Percentiles rank a stretch among this genome's conserved stretches.
phyloP scores from a whole-genome alignment of 2,113 vertebrate genomes.

The Chlorodrepanis virens region DNA sequence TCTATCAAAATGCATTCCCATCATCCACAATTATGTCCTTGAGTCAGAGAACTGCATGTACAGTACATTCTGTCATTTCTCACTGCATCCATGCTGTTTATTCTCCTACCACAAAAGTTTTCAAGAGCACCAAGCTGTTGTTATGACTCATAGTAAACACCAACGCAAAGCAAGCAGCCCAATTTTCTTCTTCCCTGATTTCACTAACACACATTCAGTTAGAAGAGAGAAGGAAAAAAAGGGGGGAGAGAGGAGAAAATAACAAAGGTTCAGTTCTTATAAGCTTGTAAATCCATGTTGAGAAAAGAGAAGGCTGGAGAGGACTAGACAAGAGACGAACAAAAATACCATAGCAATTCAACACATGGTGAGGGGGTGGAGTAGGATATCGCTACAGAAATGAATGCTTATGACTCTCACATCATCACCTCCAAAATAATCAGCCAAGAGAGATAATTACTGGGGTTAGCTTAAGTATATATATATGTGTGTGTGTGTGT shows the following conservation, averaged over 20 bases:
- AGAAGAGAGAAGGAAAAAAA: neutral
- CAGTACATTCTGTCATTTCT: conserved; percentile 60
- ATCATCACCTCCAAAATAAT: conserved; percentile 72
- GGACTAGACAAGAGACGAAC: conserved; percentile 71
- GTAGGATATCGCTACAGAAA: conserved; percentile 76
- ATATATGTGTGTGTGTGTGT: neutral
- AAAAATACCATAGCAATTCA: conserved; percentile 73
- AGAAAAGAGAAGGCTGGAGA: conserved; percentile 69
- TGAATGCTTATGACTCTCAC: conserved; percentile 73
- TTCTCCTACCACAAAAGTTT: conserved; percentile 64
- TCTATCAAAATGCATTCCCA: conserved; percentile 13
- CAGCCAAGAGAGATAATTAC: conserved; percentile 58
- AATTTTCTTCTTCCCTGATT: conserved; percentile 50
- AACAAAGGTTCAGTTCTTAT: conserved; percentile 47
- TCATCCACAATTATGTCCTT: conserved; percentile 37
- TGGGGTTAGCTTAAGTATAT: conserved; percentile 34
- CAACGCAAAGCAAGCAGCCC: conserved; percentile 65
- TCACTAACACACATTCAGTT: conserved; percentile 64
- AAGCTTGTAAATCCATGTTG: conserved; percentile 21
- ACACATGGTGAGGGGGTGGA: conserved; percentile 80
- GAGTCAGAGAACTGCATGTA: conserved; percentile 55
- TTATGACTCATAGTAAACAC: conserved; percentile 72
- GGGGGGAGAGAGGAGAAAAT: neutral
- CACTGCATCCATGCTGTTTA: conserved; percentile 57
- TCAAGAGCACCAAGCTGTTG: conserved; percentile 70